Evolutionary conservation across 2,888 invertebrate species (phyloP).

Genomic region (Lobophora halterata): DNA sequence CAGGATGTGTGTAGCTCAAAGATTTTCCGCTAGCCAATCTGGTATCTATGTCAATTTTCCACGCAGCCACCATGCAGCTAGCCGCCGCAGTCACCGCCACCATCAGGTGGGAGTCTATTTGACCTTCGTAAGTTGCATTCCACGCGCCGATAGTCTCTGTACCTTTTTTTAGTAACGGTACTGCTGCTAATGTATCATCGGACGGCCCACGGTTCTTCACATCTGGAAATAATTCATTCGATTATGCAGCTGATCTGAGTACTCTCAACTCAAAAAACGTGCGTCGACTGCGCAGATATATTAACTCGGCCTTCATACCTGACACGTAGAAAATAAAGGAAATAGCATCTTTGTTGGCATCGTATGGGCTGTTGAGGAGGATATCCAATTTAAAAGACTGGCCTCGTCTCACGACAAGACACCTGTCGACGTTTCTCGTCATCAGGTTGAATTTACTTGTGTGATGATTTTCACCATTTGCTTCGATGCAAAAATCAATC

Average conservation of each 20-base stretch:
- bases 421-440: constrained; percentile 79
- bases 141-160: constrained; percentile 84
- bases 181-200: constrained; percentile 88
- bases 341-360: constrained; percentile 87
- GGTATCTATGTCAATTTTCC: constrained; percentile 92
- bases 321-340: constrained; percentile 91
- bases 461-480: constrained; percentile 89
- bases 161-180: constrained; percentile 84
- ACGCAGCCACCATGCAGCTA: constrained; percentile 88
- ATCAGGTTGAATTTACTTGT: constrained; percentile 90
- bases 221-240: constrained; percentile 66
- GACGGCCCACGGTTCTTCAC: constrained; percentile 89
- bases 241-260: constrained; percentile 29
- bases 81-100: constrained; percentile 86
- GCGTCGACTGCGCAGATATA: constrained; percentile 19
- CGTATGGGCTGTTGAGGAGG: constrained; percentile 87
- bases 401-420: constrained; percentile 90
- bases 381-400: constrained; percentile 89
- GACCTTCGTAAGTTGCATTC: constrained; percentile 86
- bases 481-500: constrained; percentile 86
- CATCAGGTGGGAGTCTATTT: constrained; percentile 82
- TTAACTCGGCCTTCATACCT: constrained; percentile 66
- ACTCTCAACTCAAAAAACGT: constrained; percentile 35
- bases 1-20: constrained; percentile 88
- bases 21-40: constrained; percentile 84